Conservation (phyloP, 2,113 vertebrate genomes). For the Paraplagusia blochii region DNA sequence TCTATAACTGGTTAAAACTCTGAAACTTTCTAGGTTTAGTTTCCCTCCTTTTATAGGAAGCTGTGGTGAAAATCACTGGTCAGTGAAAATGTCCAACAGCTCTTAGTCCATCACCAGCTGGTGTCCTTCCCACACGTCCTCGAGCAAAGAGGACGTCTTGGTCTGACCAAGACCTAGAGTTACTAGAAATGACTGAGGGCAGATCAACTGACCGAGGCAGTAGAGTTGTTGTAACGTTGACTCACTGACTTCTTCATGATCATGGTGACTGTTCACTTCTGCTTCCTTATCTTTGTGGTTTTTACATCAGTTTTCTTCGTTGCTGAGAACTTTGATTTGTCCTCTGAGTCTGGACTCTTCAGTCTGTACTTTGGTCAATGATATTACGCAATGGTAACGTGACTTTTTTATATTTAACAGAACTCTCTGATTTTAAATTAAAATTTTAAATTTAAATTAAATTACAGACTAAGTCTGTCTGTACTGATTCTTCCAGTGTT, state of each 20-base stretch:
- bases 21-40: constrained; percentile 40
- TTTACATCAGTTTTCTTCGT: no score
- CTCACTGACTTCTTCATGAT: no score
- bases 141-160: constrained; percentile 49
- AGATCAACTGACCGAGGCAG: constrained; percentile 6
- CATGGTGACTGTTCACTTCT: constrained; percentile 13
- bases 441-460: no score
- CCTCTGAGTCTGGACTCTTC: no score
- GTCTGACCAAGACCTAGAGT: constrained; percentile 11
- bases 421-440: no score
- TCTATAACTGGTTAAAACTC: constrained; percentile 15
- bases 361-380: no score
- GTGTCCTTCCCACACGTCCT: constrained; percentile 39
- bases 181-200: constrained; percentile 4
- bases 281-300: background rate
- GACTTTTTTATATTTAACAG: no score
- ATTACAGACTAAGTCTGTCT: no score
- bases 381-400: no score
- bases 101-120: no score
- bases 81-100: constrained; percentile 49
- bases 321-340: no score
- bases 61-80: constrained; percentile 58
- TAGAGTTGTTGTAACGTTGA: background rate
- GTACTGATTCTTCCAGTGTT: no score
- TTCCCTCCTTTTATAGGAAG: constrained; percentile 62